A percentile compares a stretch with the other conserved stretches of the same genome.
These are phyloP conservation scores for Archilochus colubris DNA, from an alignment of 2,113 vertebrate species.

Conservation along the genomic window DNA sequence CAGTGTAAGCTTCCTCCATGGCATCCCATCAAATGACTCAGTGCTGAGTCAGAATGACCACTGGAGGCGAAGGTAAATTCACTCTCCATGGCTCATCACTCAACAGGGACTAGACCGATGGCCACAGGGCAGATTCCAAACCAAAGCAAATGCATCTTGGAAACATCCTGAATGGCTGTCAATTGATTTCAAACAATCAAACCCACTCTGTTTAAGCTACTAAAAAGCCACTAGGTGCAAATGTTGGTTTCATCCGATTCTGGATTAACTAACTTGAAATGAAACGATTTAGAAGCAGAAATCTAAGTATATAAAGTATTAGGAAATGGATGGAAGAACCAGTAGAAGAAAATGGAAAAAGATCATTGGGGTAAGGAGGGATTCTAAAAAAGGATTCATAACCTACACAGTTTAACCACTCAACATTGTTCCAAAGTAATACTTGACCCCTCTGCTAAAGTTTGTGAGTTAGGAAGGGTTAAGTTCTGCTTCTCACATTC, in stretches of 20 bases:
- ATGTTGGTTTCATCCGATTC: not conserved
- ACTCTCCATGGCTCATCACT: constrained; percentile 9
- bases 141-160: not conserved
- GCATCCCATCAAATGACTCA: constrained; percentile 40
- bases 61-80: not conserved
- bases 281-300: not conserved
- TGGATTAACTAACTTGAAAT: not conserved
- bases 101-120: not conserved
- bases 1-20: not conserved
- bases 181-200: not conserved
- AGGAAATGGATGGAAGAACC: not conserved
- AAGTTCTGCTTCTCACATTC: not conserved
- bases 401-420: not conserved
- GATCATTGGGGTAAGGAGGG: not conserved
- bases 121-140: not conserved
- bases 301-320: not conserved
- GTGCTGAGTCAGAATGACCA: constrained; percentile 19
- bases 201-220: not conserved
- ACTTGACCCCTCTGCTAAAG: not conserved
- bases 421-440: not conserved
- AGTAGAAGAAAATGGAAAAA: not conserved
- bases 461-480: not conserved
- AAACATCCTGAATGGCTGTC: not conserved
- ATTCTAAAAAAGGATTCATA: not conserved
- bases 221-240: not conserved